These are phyloP conservation scores for Acipenser ruthenus DNA, from an alignment of 2,797 vertebrate genomes.

Conservation along the genomic window DNA sequence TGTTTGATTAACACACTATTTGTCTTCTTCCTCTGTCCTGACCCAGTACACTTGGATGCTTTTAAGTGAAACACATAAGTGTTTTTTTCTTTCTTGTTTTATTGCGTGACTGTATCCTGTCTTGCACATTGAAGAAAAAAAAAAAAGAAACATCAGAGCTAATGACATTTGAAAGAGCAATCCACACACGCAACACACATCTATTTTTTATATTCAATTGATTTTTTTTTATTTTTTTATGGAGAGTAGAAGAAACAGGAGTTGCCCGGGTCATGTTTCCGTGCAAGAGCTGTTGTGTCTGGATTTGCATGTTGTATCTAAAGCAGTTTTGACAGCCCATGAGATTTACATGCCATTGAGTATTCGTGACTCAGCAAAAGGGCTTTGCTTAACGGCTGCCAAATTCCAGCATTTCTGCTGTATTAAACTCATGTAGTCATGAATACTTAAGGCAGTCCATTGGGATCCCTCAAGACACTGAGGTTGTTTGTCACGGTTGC, in stretches of 20 bases:
- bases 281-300: slow-evolving; percentile 5
- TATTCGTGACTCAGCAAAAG: slow-evolving; percentile 20
- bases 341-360: slow-evolving; percentile 15
- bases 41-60: not conserved
- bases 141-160: slow-evolving; percentile 7
- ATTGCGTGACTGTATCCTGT: not conserved
- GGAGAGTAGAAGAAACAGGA: not conserved
- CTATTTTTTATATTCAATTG: slow-evolving; percentile 33
- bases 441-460: not conserved
- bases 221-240: not conserved
- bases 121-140: not conserved
- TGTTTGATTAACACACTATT: not conserved
- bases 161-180: not conserved
- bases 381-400: not conserved
- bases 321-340: slow-evolving; percentile 1
- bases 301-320: slow-evolving; percentile 16
- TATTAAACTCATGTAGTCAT: slow-evolving; percentile 5
- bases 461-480: not conserved
- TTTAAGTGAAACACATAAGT: not conserved
- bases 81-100: not conserved
- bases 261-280: slow-evolving; percentile 8
- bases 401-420: slow-evolving; percentile 1
- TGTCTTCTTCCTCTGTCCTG: not conserved
- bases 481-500: not conserved
- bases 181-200: slow-evolving; percentile 17